phyloP scores from a whole-genome alignment of 2,888 invertebrate species.

The Folsomia candida region DNA sequence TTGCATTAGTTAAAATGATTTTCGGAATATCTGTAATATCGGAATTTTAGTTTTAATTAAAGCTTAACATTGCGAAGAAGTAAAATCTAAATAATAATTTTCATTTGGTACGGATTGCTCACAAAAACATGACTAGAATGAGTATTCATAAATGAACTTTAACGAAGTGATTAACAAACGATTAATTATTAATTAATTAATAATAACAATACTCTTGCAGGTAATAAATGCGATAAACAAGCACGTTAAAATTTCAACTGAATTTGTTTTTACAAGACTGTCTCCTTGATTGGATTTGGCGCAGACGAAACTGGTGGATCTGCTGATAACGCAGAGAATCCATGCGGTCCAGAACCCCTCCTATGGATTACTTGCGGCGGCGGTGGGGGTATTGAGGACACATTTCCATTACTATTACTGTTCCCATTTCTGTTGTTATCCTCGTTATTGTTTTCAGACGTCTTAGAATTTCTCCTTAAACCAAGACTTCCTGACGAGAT shows the following conservation, averaged over 20 bases:
- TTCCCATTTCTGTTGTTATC: neutral
- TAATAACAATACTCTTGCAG: too few relatives aligned
- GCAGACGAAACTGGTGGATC: constrained; percentile 28
- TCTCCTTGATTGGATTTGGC: constrained; percentile 31
- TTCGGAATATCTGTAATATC: too few relatives aligned
- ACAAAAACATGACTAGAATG: constrained; percentile 20
- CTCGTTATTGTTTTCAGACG: neutral
- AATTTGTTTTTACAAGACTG: constrained; percentile 35
- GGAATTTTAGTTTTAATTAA: too few relatives aligned
- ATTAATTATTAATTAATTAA: too few relatives aligned
- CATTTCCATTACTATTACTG: neutral
- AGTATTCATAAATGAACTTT: constrained; percentile 12
- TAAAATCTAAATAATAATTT: too few relatives aligned
- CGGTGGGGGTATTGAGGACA: neutral
- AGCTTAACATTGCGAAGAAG: too few relatives aligned
- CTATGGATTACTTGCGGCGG: neutral
- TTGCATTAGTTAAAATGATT: too few relatives aligned
- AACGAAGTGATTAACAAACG: neutral
- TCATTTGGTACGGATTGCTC: too few relatives aligned
- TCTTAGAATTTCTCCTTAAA: neutral
- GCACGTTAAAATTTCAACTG: too few relatives aligned
- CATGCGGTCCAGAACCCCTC: neutral
- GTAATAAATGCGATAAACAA: too few relatives aligned
- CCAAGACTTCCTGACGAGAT: constrained; percentile 36
- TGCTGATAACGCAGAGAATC: constrained; percentile 5